Conservation (phyloP, 2,797 vertebrate species). For the Thripadectes ignobilis region DNA sequence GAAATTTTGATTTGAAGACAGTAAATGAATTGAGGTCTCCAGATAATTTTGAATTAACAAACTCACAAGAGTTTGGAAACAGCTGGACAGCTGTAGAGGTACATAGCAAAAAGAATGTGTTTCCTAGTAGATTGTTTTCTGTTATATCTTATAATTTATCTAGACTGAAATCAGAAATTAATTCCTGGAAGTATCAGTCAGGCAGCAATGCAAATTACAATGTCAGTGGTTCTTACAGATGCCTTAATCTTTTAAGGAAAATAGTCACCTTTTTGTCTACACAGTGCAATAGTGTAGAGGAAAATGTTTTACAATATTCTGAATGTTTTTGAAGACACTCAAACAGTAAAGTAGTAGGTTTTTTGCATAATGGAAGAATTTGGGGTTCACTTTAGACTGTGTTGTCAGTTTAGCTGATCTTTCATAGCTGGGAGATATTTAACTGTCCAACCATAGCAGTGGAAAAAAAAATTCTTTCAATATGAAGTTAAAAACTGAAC, state of each 20-base stretch:
- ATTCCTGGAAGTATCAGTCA: neutral
- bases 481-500: neutral
- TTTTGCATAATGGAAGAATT: neutral
- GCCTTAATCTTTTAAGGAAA: neutral
- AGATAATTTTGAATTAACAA: conserved; percentile 90
- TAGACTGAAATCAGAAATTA: neutral
- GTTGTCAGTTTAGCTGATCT: neutral
- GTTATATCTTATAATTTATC: neutral
- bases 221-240: neutral
- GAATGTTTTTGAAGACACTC: neutral
- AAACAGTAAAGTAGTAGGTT: neutral
- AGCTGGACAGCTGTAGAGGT: conserved; percentile 92
- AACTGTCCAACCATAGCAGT: neutral
- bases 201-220: neutral
- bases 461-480: neutral
- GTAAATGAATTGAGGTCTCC: conserved; percentile 94
- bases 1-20: conserved; percentile 96
- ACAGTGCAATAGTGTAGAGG: neutral
- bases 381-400: neutral
- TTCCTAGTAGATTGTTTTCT: neutral
- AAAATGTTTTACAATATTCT: neutral
- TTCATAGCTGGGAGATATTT: neutral
- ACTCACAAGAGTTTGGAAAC: conserved; percentile 93
- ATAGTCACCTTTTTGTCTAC: neutral
- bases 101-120: neutral